Evolutionary conservation across 2,888 invertebrate genomes (phyloP), one percentile per base, ranked within the genome.

Genomic region (Dastarcus helophoroides): DNA sequence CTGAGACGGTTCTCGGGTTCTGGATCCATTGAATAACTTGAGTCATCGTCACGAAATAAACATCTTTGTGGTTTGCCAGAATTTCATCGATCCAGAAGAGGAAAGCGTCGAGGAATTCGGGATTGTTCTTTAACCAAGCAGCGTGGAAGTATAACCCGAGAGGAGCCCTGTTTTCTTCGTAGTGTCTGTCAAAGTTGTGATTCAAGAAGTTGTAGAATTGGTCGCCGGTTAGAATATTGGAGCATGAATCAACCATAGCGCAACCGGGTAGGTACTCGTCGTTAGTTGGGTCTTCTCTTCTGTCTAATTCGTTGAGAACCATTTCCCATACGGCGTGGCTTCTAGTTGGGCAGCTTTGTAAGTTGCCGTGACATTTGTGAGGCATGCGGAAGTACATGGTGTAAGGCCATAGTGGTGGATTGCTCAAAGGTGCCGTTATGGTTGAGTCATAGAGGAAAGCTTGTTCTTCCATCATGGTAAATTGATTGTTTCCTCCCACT

Each of bases 381-480:
- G 91, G 89, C 85, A 93, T 89, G 51, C 86, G 78, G 75, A 90
- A 93, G 71, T 94, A 93, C 80, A 95, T 84, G 34, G 94, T 95
- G 70, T 95, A 95, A 3, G 95, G 95, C 95, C 95, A 95, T 43
- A 90, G 76, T 30, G 91, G 91, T 11, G 88, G 88, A 56, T 89
- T 86, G 44, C 82, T 84, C 19, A 90, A 68, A 1, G 90, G 85
- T 2, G 90, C 88, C 0, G 90, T 89, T 57, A 94, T 90, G 29
- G 93, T 91, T 23, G 91, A 90, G 62, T 95, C 94, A 58, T 94
- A 95, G 26, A 88, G 66, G 73, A 93, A 93, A 7, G 86, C 86
- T 58, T 90, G 85, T 60, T 91, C 89, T 61, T 88, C 84, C 91
- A 94, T 90, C 90, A 94, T 93, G 48, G 88, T 85, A 65, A 93